Percentiles rank a stretch among this genome's conserved stretches.
phyloP scores from a whole-genome alignment of 2,888 invertebrate species.

The Sturmia bella region DNA sequence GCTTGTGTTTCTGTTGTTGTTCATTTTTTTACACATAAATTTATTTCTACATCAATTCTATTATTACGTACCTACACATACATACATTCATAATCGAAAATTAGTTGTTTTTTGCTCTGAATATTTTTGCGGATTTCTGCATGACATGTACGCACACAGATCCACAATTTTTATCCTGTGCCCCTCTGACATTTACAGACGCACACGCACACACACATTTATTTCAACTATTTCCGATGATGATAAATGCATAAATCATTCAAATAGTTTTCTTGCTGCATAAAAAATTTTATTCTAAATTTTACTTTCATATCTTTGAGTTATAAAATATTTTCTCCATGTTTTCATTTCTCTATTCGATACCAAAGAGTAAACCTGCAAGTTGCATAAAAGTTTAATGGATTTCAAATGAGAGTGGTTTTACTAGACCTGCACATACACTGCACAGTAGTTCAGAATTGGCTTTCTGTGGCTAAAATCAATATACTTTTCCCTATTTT shows the following conservation, averaged over 20 bases:
- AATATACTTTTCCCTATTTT: too few relatives aligned
- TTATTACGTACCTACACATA: too few relatives aligned
- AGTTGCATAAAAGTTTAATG: conserved; percentile 65
- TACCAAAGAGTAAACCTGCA: conserved; percentile 22
- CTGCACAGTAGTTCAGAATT: too few relatives aligned
- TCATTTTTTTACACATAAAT: conserved; percentile 17
- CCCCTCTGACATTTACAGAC: neutral
- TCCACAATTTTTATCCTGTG: neutral
- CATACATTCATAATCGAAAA: too few relatives aligned
- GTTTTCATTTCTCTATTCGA: conserved; percentile 63
- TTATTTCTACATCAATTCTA: neutral
- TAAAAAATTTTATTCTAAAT: conserved; percentile 24
- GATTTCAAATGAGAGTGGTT: conserved; percentile 68
- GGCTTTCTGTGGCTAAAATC: too few relatives aligned
- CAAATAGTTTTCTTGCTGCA: conserved; percentile 49
- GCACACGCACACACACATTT: conserved; percentile 3
- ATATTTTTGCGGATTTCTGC: conserved; percentile 27
- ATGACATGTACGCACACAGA: neutral
- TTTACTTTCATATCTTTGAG: conserved; percentile 55
- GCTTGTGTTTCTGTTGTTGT: neutral
- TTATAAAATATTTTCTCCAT: conserved; percentile 41
- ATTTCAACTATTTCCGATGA: conserved; percentile 65
- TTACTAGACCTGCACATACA: conserved; percentile 44
- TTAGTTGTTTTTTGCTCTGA: conserved; percentile 38
- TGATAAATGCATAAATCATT: conserved; percentile 69